Evolutionary conservation across 2,888 invertebrate species (phyloP), one percentile per base, ranked within the genome.

Genomic region (Ectemnius lituratus): DNA sequence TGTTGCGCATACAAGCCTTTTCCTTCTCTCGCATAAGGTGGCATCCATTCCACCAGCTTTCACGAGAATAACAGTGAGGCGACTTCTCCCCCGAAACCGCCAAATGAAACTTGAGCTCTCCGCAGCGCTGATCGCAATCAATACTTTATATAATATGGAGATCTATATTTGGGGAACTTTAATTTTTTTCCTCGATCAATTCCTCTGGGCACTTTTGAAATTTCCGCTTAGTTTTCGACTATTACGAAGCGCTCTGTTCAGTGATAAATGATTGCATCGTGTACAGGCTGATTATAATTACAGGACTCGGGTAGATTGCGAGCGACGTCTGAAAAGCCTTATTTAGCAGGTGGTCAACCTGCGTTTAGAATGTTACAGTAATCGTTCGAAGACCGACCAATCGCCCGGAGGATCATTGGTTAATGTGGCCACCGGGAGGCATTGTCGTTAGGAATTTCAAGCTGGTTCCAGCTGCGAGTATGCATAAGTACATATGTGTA

Each of bases 51-150:
- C 70, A 58, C 52, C 75, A 85, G 76, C 85, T 85, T 85, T 85
- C 85, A 85, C 85, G 81, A 82, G 82, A 84, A 85, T 83, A 69
- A 85, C 82, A 80, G 79, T 3, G 23, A 23, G 23, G 23, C 79
- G 69, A 73, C 49, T 74, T 28, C 64, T 71, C 77, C 62, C 72
- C 76, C 57, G 23, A 65, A 69, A 72, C 72, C 72, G 67, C 72
- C 65, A 59, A 68, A 68, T 69, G 72, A 72, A 76, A 72, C 60
- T 67, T 68, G 62, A 67, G 49, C 67, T 63, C 68, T 49, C 13
- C 49, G 58, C 66, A 73, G 60, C 71, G 59, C 72, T 78, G 70
- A 73, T 70, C 82, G 75, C 79, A 77, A 80, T 80, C 78, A 82
- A 71, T 77, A 74, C 56, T 46, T 5, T 0, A 14, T 52, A 13